A percentile compares a stretch with the other conserved stretches of the same genome.
phyloP scores from a whole-genome alignment of 2,888 invertebrate genomes.

The Ormia ochracea region DNA sequence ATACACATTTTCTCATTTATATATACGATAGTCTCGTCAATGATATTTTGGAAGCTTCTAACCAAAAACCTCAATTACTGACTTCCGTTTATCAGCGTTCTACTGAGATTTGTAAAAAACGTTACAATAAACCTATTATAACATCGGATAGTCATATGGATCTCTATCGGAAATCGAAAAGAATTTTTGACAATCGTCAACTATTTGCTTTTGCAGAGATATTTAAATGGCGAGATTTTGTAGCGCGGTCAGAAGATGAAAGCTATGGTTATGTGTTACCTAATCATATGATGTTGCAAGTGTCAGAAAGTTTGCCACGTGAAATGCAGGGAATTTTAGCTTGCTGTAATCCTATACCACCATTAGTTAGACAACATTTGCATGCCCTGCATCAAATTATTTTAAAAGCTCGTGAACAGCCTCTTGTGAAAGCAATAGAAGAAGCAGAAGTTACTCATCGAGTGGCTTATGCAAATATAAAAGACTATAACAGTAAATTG shows the following conservation, averaged over 20 bases:
- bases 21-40: constrained; percentile 88
- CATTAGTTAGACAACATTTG: constrained; percentile 79
- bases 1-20: constrained; percentile 95
- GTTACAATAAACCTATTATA: constrained; percentile 87
- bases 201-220: constrained; percentile 87
- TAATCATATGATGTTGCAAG: constrained; percentile 95
- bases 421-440: constrained; percentile 80
- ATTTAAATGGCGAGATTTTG: constrained; percentile 91
- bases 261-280: constrained; percentile 94
- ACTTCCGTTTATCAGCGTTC: constrained; percentile 85
- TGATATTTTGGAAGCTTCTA: constrained; percentile 83
- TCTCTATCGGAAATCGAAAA: constrained; percentile 87
- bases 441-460: constrained; percentile 66
- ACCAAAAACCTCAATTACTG: constrained; percentile 82
- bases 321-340: constrained; percentile 95
- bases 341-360: constrained; percentile 95
- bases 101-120: constrained; percentile 86
- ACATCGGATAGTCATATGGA: constrained; percentile 84
- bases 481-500: constrained; percentile 79
- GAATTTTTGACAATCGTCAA: constrained; percentile 90
- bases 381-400: constrained; percentile 82
- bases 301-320: constrained; percentile 90
- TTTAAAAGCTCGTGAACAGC: constrained; percentile 83
- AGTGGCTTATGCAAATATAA: constrained; percentile 59
- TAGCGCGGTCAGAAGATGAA: constrained; percentile 93